A percentile compares a stretch with the other conserved stretches of the same genome.
Evolutionary conservation across 1,140 invertebrate species (phyloP).

Genomic region (Paramacrobiotus metropolitanus): DNA sequence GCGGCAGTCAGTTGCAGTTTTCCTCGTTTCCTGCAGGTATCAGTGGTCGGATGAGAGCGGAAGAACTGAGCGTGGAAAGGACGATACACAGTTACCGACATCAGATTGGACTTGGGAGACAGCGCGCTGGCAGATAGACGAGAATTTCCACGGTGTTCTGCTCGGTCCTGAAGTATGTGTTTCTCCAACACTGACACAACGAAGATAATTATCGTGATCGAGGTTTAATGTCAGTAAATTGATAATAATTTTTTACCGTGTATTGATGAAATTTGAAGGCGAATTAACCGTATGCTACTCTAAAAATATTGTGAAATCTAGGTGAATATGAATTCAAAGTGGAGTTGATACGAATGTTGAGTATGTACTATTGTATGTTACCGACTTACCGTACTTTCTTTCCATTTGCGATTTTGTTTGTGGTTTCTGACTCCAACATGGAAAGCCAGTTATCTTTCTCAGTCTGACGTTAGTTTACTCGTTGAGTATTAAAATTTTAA

Average conservation of each 20-base stretch:
- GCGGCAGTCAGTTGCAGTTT: background rate
- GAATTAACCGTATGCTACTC: background rate
- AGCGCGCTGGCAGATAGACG: constrained; percentile 58
- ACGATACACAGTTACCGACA: constrained; percentile 56
- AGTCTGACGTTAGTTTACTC: too few relatives aligned
- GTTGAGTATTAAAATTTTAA: too few relatives aligned
- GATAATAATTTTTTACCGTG: background rate
- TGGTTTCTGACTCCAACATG: too few relatives aligned
- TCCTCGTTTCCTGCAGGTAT: constrained; percentile 10
- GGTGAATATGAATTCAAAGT: too few relatives aligned
- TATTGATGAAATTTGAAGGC: background rate
- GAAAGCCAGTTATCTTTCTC: too few relatives aligned
- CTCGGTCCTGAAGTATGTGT: constrained; percentile 46
- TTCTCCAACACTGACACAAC: constrained; percentile 7
- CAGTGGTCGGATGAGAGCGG: constrained; percentile 37
- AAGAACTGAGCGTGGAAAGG: constrained; percentile 41
- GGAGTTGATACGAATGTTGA: too few relatives aligned
- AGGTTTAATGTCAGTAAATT: background rate
- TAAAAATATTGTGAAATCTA: too few relatives aligned
- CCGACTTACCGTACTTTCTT: too few relatives aligned
- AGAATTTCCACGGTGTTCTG: constrained; percentile 58
- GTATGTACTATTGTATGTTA: too few relatives aligned
- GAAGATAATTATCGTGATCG: background rate
- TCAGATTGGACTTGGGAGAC: constrained; percentile 82
- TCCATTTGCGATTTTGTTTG: too few relatives aligned